Percentiles rank a stretch among this genome's conserved stretches.
Conservation (phyloP, 2,113 vertebrate genomes). For the Morone saxatilis region DNA sequence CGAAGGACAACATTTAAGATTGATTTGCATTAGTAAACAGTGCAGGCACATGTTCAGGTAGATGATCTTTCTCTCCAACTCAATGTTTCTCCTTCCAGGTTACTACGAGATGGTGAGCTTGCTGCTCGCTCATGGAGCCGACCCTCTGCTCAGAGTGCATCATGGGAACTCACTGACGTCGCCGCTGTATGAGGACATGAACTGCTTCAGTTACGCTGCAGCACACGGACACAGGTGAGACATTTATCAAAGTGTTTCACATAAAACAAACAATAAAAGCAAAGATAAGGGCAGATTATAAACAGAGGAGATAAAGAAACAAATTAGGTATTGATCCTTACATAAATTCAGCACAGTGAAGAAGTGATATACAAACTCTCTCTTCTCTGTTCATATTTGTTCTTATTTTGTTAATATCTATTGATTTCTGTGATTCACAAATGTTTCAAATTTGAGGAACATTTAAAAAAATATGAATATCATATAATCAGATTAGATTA, state of each 20-base stretch:
- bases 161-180: constrained; percentile 89
- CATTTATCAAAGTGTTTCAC: neutral
- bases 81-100: constrained; percentile 76
- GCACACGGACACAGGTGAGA: constrained; percentile 95
- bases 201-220: constrained; percentile 95
- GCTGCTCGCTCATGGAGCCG: constrained; percentile 89
- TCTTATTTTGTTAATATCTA: too few relatives aligned
- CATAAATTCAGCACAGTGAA: too few relatives aligned
- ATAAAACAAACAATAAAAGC: neutral
- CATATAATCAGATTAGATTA: too few relatives aligned
- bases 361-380: too few relatives aligned
- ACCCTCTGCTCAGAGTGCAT: constrained; percentile 91
- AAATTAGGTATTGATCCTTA: too few relatives aligned
- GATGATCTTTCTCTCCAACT: neutral
- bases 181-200: constrained; percentile 92
- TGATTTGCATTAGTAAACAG: too few relatives aligned
- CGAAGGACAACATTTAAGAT: too few relatives aligned
- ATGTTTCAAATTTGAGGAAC: too few relatives aligned
- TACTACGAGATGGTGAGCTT: constrained; percentile 94
- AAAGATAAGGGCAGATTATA: neutral
- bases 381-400: too few relatives aligned
- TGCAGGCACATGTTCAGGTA: neutral
- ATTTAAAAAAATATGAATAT: too few relatives aligned
- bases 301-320: neutral
- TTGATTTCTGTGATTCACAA: too few relatives aligned